Conservation (phyloP, 2,888 invertebrate species). For the Hypolimnas misippus region DNA sequence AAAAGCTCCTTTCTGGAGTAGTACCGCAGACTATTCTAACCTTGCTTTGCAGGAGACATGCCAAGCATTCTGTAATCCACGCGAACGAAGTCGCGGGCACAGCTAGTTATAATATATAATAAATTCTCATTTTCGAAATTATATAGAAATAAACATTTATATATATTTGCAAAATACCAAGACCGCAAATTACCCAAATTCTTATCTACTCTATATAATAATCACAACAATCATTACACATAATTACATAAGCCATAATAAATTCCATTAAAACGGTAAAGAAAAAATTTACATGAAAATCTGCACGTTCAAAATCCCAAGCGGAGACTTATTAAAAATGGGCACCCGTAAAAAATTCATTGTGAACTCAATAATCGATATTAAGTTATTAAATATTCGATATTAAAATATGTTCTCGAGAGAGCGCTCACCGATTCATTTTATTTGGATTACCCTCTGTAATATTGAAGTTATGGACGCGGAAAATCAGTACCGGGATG, state of each 20-base stretch:
- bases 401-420: slow-evolving; percentile 41
- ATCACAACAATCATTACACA: neutral
- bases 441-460: slow-evolving; percentile 40
- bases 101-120: too few species aligned
- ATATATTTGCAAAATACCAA: too few species aligned
- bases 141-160: too few species aligned
- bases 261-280: slow-evolving; percentile 36
- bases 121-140: too few species aligned
- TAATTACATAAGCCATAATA: slow-evolving; percentile 25
- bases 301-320: slow-evolving; percentile 33
- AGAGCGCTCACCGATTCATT: slow-evolving; percentile 38
- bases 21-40: too few species aligned
- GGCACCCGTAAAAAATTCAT: slow-evolving; percentile 38
- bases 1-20: too few species aligned
- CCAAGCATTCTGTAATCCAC: too few species aligned
- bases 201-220: neutral
- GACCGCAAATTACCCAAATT: too few species aligned
- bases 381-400: slow-evolving; percentile 44
- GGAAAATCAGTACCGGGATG: slow-evolving; percentile 34
- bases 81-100: too few species aligned
- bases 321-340: slow-evolving; percentile 37
- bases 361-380: slow-evolving; percentile 42
- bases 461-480: slow-evolving; percentile 40
- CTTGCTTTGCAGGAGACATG: too few species aligned
- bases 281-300: slow-evolving; percentile 40